Evolutionary conservation across 2,888 invertebrate species (phyloP).

Genomic region (Ommatoiulus sabulosus): DNA sequence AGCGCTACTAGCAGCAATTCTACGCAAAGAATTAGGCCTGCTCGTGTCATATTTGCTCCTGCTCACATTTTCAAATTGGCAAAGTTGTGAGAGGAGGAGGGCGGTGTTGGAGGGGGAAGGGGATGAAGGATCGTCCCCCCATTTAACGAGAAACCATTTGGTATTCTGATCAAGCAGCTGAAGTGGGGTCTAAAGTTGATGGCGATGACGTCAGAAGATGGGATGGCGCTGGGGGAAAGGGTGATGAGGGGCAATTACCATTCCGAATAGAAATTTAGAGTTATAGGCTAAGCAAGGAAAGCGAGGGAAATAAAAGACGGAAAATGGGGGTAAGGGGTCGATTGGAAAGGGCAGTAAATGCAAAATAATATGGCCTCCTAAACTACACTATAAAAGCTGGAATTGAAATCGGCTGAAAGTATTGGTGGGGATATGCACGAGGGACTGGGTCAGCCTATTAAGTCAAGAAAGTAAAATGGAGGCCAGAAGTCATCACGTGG

Average conservation of each 20-base stretch:
- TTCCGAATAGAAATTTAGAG: conserved; percentile 36
- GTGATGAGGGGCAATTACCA: conserved; percentile 43
- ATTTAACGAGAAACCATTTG: conserved; percentile 36
- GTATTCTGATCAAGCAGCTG: conserved; percentile 21
- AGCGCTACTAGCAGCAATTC: background rate
- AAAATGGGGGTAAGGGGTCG: background rate
- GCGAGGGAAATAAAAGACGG: conserved; percentile 44
- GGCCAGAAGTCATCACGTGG: background rate
- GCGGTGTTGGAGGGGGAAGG: background rate
- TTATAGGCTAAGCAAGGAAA: conserved; percentile 11
- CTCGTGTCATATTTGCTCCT: background rate
- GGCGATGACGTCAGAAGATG: conserved; percentile 24
- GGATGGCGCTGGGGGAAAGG: background rate
- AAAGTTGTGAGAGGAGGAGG: background rate
- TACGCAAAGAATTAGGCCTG: background rate
- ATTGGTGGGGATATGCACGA: background rate
- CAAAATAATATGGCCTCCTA: conserved; percentile 40
- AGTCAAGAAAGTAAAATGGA: conserved; percentile 15
- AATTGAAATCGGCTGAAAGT: conserved; percentile 36
- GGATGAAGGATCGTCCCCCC: conserved; percentile 24
- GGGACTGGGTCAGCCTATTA: background rate
- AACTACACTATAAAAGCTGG: conserved; percentile 33
- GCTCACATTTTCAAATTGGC: conserved; percentile 36
- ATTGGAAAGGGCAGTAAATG: conserved; percentile 43
- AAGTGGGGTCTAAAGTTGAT: conserved; percentile 36